Base-by-base conservation (phyloP, 2,113 vertebrate genomes). In the Vulpes lagopus region DNA sequence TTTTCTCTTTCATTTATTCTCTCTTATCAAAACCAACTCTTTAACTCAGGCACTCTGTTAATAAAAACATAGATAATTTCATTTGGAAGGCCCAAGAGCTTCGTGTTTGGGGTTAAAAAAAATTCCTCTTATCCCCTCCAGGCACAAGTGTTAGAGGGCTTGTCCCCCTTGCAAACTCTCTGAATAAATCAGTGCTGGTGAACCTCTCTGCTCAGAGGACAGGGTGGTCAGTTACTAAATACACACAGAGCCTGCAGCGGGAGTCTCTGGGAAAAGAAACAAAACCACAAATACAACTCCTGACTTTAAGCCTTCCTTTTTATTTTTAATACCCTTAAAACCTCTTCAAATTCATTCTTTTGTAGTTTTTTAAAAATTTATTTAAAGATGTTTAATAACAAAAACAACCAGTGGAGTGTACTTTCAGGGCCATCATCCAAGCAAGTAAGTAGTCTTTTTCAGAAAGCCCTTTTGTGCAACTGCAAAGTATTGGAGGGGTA, bases 1-100 rank as follows among this genome's bases (percentile, higher is more conserved):
- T 95, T 98, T 98, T 98, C 95, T 97, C 96, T 98, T 98, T 97
- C 93, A 85, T 97, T 98, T 97, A 94, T 96, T 90, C 80, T 95
- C 81, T 82, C 86, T 96, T 98, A 98, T 98, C 97, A 98, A 98
- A 98, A 96, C 95, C 97, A 97, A 97, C 92, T 96, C 96, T 97
- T 96, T 82, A 96, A 96, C 95, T 94, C 95, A 30, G 85, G 92
- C 90, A 55, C 90, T 65, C 43, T 74, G 95, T 95, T 96, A 96
- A 94, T 93, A 71, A 96, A 97, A 98, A 96, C 89, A 94, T 69
- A 98, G 92, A 98, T 98, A 76, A 94, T 98, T 98, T 98, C 93
- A 96, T 98, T 97, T 98, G 79, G 91, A 96, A 97, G 71, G 85
- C 85, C 92, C 93, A 93, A 95, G 96, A 97, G 93, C 76, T 98